A percentile compares a stretch with the other conserved stretches of the same genome.
These are phyloP conservation scores for Polypedilum pembai DNA, from an alignment of 1,140 invertebrate genomes.

Conservation along the genomic window DNA sequence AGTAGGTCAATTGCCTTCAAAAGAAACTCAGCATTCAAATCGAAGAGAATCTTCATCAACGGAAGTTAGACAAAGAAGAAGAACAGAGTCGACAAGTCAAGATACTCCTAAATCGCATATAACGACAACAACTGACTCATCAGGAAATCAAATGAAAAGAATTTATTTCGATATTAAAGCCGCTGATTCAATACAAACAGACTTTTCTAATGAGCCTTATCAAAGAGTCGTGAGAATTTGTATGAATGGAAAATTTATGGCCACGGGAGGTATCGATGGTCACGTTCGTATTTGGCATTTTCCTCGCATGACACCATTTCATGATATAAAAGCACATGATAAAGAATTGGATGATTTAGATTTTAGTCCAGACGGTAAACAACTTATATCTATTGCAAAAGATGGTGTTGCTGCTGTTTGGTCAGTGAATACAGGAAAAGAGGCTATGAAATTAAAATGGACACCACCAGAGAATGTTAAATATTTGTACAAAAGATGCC, in stretches of 20 bases:
- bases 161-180: constrained; percentile 65
- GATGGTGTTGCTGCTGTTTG: constrained; percentile 77
- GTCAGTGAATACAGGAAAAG: constrained; percentile 57
- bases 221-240: constrained; percentile 82
- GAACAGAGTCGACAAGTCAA: constrained; percentile 32
- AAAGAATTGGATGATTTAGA: constrained; percentile 89
- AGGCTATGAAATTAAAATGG: constrained; percentile 65
- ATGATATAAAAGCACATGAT: constrained; percentile 62
- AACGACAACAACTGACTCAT: constrained; percentile 40
- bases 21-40: constrained; percentile 33
- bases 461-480: constrained; percentile 60
- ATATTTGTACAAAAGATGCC: constrained; percentile 76
- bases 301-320: constrained; percentile 62
- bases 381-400: constrained; percentile 76
- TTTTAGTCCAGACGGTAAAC: constrained; percentile 68
- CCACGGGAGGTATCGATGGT: constrained; percentile 86
- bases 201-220: constrained; percentile 62
- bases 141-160: constrained; percentile 49
- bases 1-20: constrained; percentile 44
- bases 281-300: constrained; percentile 81
- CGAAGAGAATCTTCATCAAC: constrained; percentile 28
- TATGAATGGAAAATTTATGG: constrained; percentile 66
- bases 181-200: constrained; percentile 69
- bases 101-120: background rate
- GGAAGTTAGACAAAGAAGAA: constrained; percentile 32